Evolutionary conservation across 2,113 vertebrate species (phyloP).

Genomic region (Cichladusa arquata): DNA sequence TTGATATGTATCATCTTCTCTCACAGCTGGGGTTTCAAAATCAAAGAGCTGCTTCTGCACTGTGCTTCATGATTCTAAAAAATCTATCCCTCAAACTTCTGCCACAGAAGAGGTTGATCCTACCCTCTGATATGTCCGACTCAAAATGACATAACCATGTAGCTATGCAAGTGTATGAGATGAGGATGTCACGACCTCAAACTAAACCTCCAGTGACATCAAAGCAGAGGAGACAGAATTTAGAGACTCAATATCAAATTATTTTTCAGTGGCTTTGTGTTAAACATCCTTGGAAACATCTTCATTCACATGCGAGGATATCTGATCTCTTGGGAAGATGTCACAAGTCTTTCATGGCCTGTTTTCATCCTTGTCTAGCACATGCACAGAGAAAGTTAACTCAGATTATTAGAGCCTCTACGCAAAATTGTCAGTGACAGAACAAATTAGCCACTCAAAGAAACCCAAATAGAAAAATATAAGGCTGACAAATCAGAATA

Average conservation of each 20-base stretch:
- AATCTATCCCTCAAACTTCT: background rate
- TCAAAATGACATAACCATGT: background rate
- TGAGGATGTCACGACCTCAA: background rate
- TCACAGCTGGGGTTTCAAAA: background rate
- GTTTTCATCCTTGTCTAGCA: background rate
- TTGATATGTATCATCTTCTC: background rate
- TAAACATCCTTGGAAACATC: background rate
- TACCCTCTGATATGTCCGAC: background rate
- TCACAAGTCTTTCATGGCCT: background rate
- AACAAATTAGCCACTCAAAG: background rate
- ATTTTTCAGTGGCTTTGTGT: background rate
- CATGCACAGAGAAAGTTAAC: background rate
- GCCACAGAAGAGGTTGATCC: background rate
- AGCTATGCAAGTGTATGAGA: background rate
- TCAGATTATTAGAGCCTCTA: background rate
- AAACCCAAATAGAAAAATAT: background rate
- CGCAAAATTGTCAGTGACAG: background rate
- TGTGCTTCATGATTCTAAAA: background rate
- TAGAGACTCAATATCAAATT: background rate
- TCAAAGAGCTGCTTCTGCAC: background rate
- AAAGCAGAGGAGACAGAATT: background rate
- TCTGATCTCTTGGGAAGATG: background rate
- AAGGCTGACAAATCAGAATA: background rate
- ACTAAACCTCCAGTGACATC: rapidly evolving
- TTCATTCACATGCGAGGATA: background rate